Evolutionary conservation across 2,888 invertebrate genomes (phyloP).

Genomic region (Leptinotarsa juncta): DNA sequence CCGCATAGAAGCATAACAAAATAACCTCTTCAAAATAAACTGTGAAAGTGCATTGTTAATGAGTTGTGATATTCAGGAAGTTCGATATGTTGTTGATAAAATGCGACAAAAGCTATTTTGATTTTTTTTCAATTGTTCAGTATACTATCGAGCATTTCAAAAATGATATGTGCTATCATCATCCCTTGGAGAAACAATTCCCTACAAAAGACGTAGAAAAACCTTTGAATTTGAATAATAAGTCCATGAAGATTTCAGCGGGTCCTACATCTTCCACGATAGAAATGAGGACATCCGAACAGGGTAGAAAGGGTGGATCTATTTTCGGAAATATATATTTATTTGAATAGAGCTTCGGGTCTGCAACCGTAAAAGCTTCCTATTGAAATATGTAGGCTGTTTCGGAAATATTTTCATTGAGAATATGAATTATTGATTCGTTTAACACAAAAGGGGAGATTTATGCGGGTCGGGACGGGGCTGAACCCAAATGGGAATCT

Average conservation of each 20-base stretch:
- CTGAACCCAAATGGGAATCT: neutral
- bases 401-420: constrained; percentile 34
- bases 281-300: constrained; percentile 21
- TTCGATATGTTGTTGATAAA: too few relatives aligned
- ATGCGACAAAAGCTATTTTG: too few relatives aligned
- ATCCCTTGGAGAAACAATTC: neutral
- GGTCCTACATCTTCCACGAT: neutral
- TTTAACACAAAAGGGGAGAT: constrained; percentile 21
- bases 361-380: constrained; percentile 16
- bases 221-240: neutral
- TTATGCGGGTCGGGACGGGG: constrained; percentile 15
- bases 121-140: too few relatives aligned
- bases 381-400: constrained; percentile 30
- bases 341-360: constrained; percentile 11
- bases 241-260: neutral
- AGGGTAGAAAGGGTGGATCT: constrained; percentile 24
- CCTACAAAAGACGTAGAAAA: neutral
- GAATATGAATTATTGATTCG: constrained; percentile 33
- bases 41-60: too few relatives aligned
- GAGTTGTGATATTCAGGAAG: too few relatives aligned
- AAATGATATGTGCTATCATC: too few relatives aligned
- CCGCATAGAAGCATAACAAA: too few relatives aligned
- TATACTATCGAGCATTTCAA: too few relatives aligned
- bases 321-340: constrained; percentile 20
- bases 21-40: too few relatives aligned